These are phyloP conservation scores for Caenorhabditis sp. DNA, from an alignment of 2,888 invertebrate species.

Conservation along the genomic window DNA sequence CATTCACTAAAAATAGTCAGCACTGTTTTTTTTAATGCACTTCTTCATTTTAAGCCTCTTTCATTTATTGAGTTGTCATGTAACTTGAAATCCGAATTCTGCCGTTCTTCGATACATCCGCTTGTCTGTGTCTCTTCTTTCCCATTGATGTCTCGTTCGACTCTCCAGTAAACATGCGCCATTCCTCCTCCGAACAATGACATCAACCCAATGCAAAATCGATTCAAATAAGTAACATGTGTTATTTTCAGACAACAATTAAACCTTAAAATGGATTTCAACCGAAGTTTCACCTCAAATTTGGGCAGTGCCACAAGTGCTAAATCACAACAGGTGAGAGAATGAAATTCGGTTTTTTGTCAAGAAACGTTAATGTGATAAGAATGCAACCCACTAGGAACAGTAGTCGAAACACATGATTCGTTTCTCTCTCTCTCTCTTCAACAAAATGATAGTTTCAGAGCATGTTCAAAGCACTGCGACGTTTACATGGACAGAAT, in stretches of 20 bases:
- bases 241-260: conserved; percentile 15
- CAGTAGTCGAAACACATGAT: conserved; percentile 22
- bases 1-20: no score
- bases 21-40: no score
- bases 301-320: conserved; percentile 48
- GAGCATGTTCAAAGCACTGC: conserved; percentile 81
- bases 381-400: conserved; percentile 36
- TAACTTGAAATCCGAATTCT: no score
- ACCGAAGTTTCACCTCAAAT: conserved; percentile 62
- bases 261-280: conserved; percentile 62
- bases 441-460: conserved; percentile 19
- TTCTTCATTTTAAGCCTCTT: no score
- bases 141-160: not conserved
- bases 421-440: not conserved
- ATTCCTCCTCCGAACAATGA: conserved; percentile 29
- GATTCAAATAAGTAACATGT: conserved; percentile 23
- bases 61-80: no score
- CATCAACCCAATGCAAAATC: conserved; percentile 17
- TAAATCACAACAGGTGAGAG: conserved; percentile 60
- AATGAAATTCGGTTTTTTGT: conserved; percentile 25
- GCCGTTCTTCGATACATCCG: not conserved
- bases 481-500: conserved; percentile 83
- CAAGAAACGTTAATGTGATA: conserved; percentile 51
- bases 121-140: not conserved
- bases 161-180: conserved; percentile 37